Conservation (phyloP, 2,113 vertebrate genomes). For the Anolis sagrei region DNA sequence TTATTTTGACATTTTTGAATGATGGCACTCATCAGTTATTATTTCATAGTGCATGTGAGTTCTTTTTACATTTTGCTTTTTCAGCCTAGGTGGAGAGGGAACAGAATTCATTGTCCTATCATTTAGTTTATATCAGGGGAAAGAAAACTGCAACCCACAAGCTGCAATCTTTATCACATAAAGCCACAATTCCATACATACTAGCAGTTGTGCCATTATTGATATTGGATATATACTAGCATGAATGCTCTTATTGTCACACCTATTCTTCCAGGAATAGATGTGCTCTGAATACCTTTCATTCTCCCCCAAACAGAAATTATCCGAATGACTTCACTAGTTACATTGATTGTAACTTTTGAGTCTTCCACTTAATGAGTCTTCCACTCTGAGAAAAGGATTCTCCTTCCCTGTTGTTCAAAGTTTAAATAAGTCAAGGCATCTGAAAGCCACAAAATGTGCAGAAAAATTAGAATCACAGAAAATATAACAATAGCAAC, state of each 20-base stretch:
- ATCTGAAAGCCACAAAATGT: not conserved
- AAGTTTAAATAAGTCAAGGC: not conserved
- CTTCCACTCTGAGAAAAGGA: not conserved
- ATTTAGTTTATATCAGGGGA: not conserved
- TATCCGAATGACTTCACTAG: too few species aligned
- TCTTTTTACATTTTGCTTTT: not conserved
- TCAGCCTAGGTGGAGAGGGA: not conserved
- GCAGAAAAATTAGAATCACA: not conserved
- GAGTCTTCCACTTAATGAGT: not conserved
- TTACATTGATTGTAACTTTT: too few species aligned
- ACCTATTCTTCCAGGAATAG: too few species aligned
- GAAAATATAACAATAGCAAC: not conserved
- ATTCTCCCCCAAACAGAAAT: too few species aligned
- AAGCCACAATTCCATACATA: too few species aligned
- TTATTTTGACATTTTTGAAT: conserved; percentile 23
- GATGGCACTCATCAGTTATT: not conserved
- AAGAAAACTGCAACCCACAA: too few species aligned
- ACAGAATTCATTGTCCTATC: not conserved
- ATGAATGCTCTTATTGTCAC: too few species aligned
- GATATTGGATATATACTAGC: too few species aligned
- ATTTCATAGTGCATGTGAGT: not conserved
- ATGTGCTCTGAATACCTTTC: too few species aligned
- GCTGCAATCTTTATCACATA: too few species aligned
- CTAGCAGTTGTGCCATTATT: too few species aligned
- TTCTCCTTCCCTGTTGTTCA: not conserved